Percentiles rank a stretch among this genome's conserved stretches.
phyloP scores from a whole-genome alignment of 2,113 vertebrate species.

The Oreochromis spilurus region DNA sequence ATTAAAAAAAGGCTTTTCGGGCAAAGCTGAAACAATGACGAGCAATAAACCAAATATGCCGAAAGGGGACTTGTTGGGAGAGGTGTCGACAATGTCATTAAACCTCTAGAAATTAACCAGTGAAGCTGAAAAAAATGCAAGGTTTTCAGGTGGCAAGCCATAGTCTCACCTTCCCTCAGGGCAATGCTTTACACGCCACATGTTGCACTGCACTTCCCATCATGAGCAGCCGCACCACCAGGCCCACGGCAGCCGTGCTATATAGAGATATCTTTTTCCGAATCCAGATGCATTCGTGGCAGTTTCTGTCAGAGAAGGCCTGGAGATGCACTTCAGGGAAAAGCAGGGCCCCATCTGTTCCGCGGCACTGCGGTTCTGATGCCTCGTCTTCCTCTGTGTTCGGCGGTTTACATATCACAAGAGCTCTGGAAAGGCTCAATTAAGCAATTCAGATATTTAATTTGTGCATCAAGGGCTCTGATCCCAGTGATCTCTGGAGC shows the following conservation, averaged over 20 bases:
- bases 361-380: slow-evolving; percentile 17
- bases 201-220: slow-evolving; percentile 51
- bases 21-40: slow-evolving; percentile 54
- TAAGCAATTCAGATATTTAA: slow-evolving; percentile 57
- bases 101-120: slow-evolving; percentile 40
- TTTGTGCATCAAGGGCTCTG: slow-evolving; percentile 46
- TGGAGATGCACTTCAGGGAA: slow-evolving; percentile 51
- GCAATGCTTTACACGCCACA: slow-evolving; percentile 44
- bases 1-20: slow-evolving; percentile 47
- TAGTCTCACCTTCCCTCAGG: slow-evolving; percentile 43
- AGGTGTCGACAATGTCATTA: slow-evolving; percentile 59
- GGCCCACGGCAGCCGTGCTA: slow-evolving; percentile 2
- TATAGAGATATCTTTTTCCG: slow-evolving; percentile 19
- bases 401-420: slow-evolving; percentile 49
- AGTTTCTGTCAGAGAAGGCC: slow-evolving; percentile 40
- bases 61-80: slow-evolving; percentile 34
- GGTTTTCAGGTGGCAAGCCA: slow-evolving; percentile 48
- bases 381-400: slow-evolving; percentile 18
- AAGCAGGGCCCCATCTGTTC: slow-evolving; percentile 56
- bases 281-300: slow-evolving; percentile 48
- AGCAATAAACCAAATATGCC: slow-evolving; percentile 56
- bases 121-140: slow-evolving; percentile 8
- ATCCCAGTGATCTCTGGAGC: slow-evolving; percentile 46
- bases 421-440: slow-evolving; percentile 50
- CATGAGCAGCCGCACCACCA: slow-evolving; percentile 10